Evolutionary conservation across 2,888 invertebrate genomes (phyloP), one percentile per base, ranked within the genome.

Genomic region (Andrena minutula): DNA sequence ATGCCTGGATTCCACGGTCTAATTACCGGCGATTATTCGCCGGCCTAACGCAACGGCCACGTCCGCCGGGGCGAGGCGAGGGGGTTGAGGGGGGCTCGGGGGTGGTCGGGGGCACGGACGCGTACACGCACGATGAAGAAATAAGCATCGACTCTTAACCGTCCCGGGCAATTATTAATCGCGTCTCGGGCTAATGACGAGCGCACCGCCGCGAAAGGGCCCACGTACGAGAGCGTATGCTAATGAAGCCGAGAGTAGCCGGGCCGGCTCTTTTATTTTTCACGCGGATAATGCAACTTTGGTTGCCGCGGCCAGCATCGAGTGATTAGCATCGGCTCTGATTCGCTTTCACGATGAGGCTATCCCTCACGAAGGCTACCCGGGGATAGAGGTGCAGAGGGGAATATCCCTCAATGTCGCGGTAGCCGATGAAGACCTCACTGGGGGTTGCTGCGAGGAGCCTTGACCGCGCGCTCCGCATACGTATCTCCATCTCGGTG

Each of bases 321-420:
- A 86, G 87, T 89, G 87, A 92, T 90, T 91, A 88, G 88, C 89
- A 86, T 88, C 87, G 86, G 82, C 89, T 75, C 82, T 47, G 75
- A 73, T 82, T 75, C 75, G 84, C 60, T 65, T 58, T 75, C 56
- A 60, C 78, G 85, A 82, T 78, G 78, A 76, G 86, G 86, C 83
- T 71, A 86, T 86, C 61, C 83, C 86, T 86, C 86, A 56, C 56
- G 20, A 78, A 74, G 75, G 58, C 71, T 51, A 30, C 75, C 64
- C 68, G 26, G 75, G 65, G 79, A 76, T 86, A 90, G 86, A 90
- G 91, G 86, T 89, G 88, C 83, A 85, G 83, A 79, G 85, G 88
- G 76, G 86, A 88, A 89, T 91, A 92, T 92, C 80, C 90, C 90
- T 92, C 92, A 92, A 92, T 91, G 92, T 92, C 92, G 90, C 92